phyloP scores from a whole-genome alignment of 2,888 invertebrate genomes.

The Hypselothyrea guttata region DNA sequence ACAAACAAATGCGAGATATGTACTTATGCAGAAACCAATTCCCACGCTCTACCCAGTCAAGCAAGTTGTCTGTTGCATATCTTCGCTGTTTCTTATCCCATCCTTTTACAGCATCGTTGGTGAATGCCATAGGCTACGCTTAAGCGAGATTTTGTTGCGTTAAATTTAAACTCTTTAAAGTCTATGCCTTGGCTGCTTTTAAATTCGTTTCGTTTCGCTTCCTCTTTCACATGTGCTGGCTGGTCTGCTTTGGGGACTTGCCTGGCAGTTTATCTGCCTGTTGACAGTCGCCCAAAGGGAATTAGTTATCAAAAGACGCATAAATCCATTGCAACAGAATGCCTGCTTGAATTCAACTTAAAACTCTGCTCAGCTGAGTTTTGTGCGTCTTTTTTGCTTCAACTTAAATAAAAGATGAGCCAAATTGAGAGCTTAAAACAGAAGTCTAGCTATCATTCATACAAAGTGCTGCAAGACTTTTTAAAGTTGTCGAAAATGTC shows the following conservation, averaged over 20 bases:
- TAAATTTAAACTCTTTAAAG: background rate
- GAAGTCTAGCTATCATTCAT: conserved; percentile 11
- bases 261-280: conserved; percentile 69
- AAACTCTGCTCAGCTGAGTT: conserved; percentile 16
- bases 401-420: conserved; percentile 62
- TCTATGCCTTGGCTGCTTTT: background rate
- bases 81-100: too few relatives aligned
- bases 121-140: too few relatives aligned
- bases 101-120: too few relatives aligned
- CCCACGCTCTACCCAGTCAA: too few relatives aligned
- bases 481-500: conserved; percentile 4
- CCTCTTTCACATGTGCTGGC: conserved; percentile 24
- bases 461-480: conserved; percentile 9
- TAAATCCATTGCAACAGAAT: conserved; percentile 61
- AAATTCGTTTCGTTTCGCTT: background rate
- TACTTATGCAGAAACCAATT: too few relatives aligned
- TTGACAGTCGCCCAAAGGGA: conserved; percentile 80
- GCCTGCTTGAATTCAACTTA: conserved; percentile 21
- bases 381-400: conserved; percentile 18
- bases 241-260: conserved; percentile 34
- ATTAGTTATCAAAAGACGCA: conserved; percentile 75
- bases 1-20: too few relatives aligned
- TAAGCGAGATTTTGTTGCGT: background rate
- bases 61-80: too few relatives aligned
- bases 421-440: conserved; percentile 48